Base-by-base conservation (phyloP, 2,888 invertebrate genomes). In the Rhagophthalmus giganteus region DNA sequence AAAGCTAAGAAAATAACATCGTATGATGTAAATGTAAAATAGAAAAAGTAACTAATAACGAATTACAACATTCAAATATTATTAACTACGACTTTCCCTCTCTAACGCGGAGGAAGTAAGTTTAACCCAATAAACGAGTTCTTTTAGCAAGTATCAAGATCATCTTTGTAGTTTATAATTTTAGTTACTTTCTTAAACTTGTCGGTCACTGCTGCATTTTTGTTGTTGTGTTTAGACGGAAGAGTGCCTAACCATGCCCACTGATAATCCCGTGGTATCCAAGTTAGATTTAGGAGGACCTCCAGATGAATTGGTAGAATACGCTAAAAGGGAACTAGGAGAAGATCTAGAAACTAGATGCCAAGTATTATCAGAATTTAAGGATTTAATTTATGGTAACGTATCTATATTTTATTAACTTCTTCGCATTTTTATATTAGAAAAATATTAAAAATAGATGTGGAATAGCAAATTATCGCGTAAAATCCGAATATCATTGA, bases 361-460 rank as follows among this genome's bases (percentile, higher is more conserved):
- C 27, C 81, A 83, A 64, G 79, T 83, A n/a, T 77, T 90, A 44
- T 82, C 83, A 57, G 86, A 90, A 63, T 80, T 91, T 26, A 78
- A 85, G 26, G 86, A 86, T 65, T 80, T 88, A 79, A 87, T 90
- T 62, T 84, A 82, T 66, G 87, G 88, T 88, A 73, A 68, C 74
- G 59, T 9, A 31, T 4, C 37, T 25, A 11, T 48, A 27, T 27
- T 27, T 37, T 10, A n/a, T n/a, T n/a, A n/a, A n/a, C n/a, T n/a
- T n/a, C n/a, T n/a, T n/a, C n/a, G n/a, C n/a, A 37, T 6, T 14
- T 20, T 24, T 24, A 1, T 40, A 34, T 44, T 41, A 20, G 12
- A 14, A 16, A 11, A 20, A 13, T 6, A 35, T 20, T 31, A 33
- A 33, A 33, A 8, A n/a, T n/a, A n/a, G n/a, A n/a, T n/a, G n/a